Evolutionary conservation across 2,888 invertebrate species (phyloP).

Genomic region (Orthosia gothica): DNA sequence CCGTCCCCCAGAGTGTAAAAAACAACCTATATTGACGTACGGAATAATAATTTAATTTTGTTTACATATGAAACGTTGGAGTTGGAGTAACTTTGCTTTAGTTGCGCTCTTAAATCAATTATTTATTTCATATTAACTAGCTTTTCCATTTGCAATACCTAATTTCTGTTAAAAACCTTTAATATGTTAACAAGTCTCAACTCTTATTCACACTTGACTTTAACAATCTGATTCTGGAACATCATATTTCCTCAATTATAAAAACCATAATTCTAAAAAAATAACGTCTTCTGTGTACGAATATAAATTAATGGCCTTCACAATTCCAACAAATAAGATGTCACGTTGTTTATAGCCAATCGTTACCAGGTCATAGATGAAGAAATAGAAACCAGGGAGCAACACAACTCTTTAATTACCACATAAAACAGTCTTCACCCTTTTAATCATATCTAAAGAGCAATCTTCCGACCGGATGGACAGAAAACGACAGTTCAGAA

Average conservation of each 20-base stretch:
- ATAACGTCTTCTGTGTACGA: constrained; percentile 28
- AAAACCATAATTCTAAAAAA: constrained; percentile 40
- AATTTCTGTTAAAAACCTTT: not conserved
- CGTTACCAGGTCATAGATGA: constrained; percentile 62
- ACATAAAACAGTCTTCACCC: constrained; percentile 90
- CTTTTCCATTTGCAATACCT: constrained; percentile 6
- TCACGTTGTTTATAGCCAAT: constrained; percentile 47
- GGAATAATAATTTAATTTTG: constrained; percentile 77
- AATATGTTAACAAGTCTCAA: not conserved
- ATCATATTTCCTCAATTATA: constrained; percentile 44
- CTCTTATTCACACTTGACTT: not conserved
- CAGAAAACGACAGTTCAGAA: constrained; percentile 77
- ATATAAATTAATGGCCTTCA: constrained; percentile 54
- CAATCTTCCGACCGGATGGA: constrained; percentile 90
- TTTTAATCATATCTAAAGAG: constrained; percentile 91
- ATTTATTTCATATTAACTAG: constrained; percentile 31
- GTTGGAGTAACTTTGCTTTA: constrained; percentile 63
- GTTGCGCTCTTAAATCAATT: constrained; percentile 61
- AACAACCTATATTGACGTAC: constrained; percentile 72
- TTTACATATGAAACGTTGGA: constrained; percentile 72
- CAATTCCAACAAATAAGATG: constrained; percentile 51
- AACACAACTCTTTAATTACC: constrained; percentile 88
- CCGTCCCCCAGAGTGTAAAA: constrained; percentile 68
- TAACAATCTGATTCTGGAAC: constrained; percentile 12
- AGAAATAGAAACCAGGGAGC: constrained; percentile 81